phyloP scores from a whole-genome alignment of 2,888 invertebrate species.

The Prosopocoilus inquinatus region DNA sequence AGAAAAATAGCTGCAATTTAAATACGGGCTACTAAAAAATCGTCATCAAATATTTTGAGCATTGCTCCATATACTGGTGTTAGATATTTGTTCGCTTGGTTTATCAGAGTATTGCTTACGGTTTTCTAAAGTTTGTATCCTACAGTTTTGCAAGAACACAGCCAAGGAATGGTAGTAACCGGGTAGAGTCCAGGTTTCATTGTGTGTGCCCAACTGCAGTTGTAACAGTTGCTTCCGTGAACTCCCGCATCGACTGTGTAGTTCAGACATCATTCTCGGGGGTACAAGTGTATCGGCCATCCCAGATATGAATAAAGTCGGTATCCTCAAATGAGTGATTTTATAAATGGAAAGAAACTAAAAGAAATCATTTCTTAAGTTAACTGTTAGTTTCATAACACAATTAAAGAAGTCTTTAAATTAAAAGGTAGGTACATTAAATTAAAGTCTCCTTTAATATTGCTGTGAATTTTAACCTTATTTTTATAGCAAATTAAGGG shows the following conservation, averaged over 20 bases:
- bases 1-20: neutral
- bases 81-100: conserved; percentile 14
- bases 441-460: neutral
- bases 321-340: conserved; percentile 69
- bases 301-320: conserved; percentile 86
- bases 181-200: conserved; percentile 90
- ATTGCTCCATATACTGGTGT: conserved; percentile 33
- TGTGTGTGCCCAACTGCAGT: conserved; percentile 84
- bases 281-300: conserved; percentile 85
- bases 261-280: conserved; percentile 82
- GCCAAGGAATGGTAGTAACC: conserved; percentile 69
- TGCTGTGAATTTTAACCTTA: conserved; percentile 63
- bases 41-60: conserved; percentile 34
- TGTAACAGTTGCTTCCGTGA: conserved; percentile 73
- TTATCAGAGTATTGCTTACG: conserved; percentile 11
- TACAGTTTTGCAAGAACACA: conserved; percentile 54
- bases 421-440: neutral
- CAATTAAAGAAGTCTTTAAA: no score
- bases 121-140: conserved; percentile 33
- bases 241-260: conserved; percentile 74
- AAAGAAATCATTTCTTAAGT: conserved; percentile 35
- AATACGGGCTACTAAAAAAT: conserved; percentile 8
- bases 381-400: neutral
- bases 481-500: conserved; percentile 88
- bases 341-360: conserved; percentile 75